Percentiles rank a stretch among this genome's conserved stretches.
phyloP scores from a whole-genome alignment of 2,888 invertebrate genomes.

The Trachelus iudaicus region DNA sequence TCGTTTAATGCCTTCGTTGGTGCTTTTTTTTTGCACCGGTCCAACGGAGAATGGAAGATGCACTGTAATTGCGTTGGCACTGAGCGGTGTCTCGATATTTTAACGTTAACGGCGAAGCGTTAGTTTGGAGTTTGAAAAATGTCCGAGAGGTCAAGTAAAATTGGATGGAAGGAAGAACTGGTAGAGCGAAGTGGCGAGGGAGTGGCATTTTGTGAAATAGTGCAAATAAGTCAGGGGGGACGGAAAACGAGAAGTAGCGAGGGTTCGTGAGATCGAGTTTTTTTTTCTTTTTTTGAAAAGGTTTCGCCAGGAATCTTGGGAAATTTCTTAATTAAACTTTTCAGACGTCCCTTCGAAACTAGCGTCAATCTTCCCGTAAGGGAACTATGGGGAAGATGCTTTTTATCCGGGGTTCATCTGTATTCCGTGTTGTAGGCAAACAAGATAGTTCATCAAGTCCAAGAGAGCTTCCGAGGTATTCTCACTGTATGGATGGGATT shows the following conservation, averaged over 20 bases:
- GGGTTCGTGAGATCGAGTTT: not conserved
- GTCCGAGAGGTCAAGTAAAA: not conserved
- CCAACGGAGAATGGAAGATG: not conserved
- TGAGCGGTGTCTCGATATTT: not conserved
- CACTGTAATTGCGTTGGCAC: not conserved
- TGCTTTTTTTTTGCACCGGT: too few relatives aligned
- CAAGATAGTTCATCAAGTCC: not conserved
- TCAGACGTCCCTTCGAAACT: not conserved
- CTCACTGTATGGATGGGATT: not conserved
- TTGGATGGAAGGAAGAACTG: not conserved
- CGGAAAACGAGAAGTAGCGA: not conserved
- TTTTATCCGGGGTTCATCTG: not conserved
- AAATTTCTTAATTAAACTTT: not conserved
- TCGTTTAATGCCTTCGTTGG: not conserved
- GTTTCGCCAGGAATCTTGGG: not conserved
- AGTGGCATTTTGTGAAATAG: not conserved
- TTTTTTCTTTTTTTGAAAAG: not conserved
- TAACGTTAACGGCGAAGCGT: not conserved
- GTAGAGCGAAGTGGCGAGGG: too few relatives aligned
- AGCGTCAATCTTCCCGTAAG: not conserved
- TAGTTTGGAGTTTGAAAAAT: not conserved
- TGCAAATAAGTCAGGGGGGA: not conserved
- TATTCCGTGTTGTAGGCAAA: not conserved
- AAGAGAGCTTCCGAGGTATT: not conserved
- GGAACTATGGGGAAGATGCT: not conserved